phyloP scores from a whole-genome alignment of 2,888 invertebrate species.

The Cordylochernes scorpioides region DNA sequence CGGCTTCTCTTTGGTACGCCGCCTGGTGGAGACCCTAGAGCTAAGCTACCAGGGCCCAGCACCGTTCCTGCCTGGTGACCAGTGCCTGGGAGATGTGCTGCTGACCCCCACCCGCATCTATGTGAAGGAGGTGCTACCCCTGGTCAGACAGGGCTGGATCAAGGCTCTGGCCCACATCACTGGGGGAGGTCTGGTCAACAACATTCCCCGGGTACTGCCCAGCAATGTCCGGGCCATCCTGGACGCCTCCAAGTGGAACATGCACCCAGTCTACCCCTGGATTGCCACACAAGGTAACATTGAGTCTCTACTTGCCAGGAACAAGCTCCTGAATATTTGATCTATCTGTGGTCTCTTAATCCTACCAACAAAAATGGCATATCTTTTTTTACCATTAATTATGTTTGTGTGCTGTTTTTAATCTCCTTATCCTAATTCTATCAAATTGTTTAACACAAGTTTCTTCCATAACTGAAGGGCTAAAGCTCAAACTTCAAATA shows the following conservation, averaged over 20 bases:
- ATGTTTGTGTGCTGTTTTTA: no score
- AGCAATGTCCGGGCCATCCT: background rate
- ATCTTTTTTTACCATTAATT: no score
- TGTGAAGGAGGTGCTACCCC: background rate
- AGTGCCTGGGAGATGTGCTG: background rate
- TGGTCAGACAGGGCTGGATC: background rate
- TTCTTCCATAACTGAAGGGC: no score
- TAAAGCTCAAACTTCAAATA: no score
- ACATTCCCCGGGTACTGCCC: background rate
- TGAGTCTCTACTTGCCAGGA: no score
- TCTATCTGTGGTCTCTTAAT: no score
- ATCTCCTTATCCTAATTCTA: no score
- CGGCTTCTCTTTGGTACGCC: background rate
- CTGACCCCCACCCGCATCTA: background rate
- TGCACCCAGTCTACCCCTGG: background rate
- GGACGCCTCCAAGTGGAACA: background rate
- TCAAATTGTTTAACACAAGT: no score
- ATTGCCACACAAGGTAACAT: background rate
- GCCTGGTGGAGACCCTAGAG: constrained; percentile 26
- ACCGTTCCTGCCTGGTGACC: constrained; percentile 25
- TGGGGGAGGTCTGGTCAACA: background rate
- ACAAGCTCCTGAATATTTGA: no score
- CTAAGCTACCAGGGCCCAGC: constrained; percentile 40
- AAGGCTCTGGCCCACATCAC: constrained; percentile 1
- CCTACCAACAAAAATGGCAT: no score